Base-by-base conservation (phyloP, 92 coral and sea anemone species). In the Bergia puertoricense region DNA sequence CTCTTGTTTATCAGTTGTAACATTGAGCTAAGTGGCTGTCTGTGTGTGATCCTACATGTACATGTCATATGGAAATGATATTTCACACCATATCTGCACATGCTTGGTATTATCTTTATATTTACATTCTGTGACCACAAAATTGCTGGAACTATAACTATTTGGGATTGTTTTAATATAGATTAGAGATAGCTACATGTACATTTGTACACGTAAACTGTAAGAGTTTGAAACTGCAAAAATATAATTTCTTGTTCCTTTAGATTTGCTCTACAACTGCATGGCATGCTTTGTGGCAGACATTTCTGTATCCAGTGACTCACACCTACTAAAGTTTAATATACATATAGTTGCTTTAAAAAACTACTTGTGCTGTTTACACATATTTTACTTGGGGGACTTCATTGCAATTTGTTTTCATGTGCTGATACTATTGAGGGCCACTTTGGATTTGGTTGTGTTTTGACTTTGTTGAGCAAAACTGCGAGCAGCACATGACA, bases 41-140 rank as follows among this genome's bases (percentile, higher is more conserved):
- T 82, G 86, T 82, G 76, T 82, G 76, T 82, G 86, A 71, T 84
- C 87, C 42, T 56, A 50, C 30, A 30, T 30, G 30, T 30, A 30
- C 30, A 36, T 14, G 73, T 38, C 87, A 84, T 84, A 72, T 84
- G 87, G 87, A 48, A 84, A 84, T 84, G 65, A 84, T 48, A 82
- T 84, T 68, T 84, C 79, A 46, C 78, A 10, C 48, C 38, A 40
- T 69, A 45, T 84, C 77, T 84, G 68, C n/a, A 2, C 44, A 50
- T 84, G 77, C 68, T 80, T 83, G 57, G 44, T 69, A 16, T 71
- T 84, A 72, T 74, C 67, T 79, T 11, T 79, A 44, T 68, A 46
- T 30, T 9, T n/a, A 14, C 13, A 36, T 20, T 84, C 54, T 14
- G 1, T 16, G 45, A 84, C 78, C 79, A 67, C 86, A 62, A 72